Conservation (phyloP, 2,888 invertebrate species). For the Acrobasis repandana region DNA sequence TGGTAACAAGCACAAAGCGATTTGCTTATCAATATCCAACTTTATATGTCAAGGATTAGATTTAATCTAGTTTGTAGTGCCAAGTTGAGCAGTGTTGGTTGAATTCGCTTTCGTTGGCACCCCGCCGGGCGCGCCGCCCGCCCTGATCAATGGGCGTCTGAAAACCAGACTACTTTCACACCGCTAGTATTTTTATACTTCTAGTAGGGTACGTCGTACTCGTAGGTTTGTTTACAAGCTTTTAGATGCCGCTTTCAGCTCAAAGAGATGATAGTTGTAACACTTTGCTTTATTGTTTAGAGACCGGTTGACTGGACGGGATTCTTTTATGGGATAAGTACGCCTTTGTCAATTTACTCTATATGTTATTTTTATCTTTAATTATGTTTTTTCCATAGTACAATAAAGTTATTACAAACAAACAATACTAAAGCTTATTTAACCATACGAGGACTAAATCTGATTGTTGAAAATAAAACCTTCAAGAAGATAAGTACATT, state of each 20-base stretch:
- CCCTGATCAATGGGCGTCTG: constrained; percentile 74
- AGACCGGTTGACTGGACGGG: no score
- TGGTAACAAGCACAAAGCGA: not conserved
- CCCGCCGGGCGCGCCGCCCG: constrained; percentile 49
- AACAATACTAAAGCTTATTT: no score
- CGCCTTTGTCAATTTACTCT: no score
- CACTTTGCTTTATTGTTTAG: not conserved
- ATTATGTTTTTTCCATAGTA: no score
- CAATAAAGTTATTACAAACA: no score
- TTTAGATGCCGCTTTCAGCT: not conserved
- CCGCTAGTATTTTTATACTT: constrained; percentile 55
- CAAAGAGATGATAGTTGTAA: not conserved
- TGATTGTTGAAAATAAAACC: no score
- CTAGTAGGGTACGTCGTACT: constrained; percentile 15
- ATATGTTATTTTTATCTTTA: no score
- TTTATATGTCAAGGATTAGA: constrained; percentile 27
- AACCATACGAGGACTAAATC: no score
- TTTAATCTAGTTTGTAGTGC: constrained; percentile 30
- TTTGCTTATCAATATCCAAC: not conserved
- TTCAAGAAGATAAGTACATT: no score
- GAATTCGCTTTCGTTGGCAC: constrained; percentile 75
- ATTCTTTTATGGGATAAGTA: no score
- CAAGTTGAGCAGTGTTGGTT: constrained; percentile 46
- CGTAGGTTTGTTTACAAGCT: constrained; percentile 12
- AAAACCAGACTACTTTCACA: constrained; percentile 65